Evolutionary conservation across 2,113 vertebrate genomes (phyloP).

Genomic region (Hippocampus zosterae): DNA sequence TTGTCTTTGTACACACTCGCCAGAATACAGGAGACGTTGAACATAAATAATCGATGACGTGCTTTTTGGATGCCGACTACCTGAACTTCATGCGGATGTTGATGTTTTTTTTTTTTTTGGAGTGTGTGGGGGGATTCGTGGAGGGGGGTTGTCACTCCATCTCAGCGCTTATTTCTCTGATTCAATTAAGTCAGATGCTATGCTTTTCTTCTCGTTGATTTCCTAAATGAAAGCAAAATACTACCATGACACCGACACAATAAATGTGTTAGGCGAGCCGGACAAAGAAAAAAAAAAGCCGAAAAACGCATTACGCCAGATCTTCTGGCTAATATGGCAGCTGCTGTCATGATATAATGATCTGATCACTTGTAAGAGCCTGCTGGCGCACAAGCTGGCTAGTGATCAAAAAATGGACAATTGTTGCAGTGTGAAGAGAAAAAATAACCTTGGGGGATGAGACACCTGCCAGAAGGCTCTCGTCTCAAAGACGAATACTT

Average conservation of each 20-base stretch:
- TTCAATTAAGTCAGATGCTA: neutral
- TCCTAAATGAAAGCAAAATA: neutral
- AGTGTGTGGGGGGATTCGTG: neutral
- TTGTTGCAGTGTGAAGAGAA: too few species aligned
- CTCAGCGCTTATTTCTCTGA: neutral
- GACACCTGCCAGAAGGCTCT: neutral
- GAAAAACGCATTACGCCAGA: too few species aligned
- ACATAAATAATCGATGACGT: slow-evolving; percentile 50
- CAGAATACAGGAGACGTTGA: slow-evolving; percentile 16
- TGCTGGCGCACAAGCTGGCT: too few species aligned
- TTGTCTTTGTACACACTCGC: slow-evolving; percentile 21
- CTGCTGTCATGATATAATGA: too few species aligned
- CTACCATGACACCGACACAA: neutral
- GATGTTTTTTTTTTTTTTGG: slow-evolving; percentile 16
- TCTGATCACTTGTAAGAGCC: too few species aligned
- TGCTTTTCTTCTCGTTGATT: neutral
- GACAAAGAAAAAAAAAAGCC: neutral
- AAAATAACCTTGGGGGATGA: neutral
- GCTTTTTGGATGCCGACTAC: slow-evolving; percentile 21
- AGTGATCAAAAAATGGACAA: too few species aligned
- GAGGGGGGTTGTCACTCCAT: too few species aligned
- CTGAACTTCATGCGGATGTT: slow-evolving; percentile 26
- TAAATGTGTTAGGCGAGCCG: neutral
- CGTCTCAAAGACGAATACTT: neutral
- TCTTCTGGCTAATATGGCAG: too few species aligned